Percentiles rank a stretch among this genome's conserved stretches.
These are phyloP conservation scores for Dendroctonus ponderosae DNA, from an alignment of 1,140 invertebrate species.

Conservation along the genomic window DNA sequence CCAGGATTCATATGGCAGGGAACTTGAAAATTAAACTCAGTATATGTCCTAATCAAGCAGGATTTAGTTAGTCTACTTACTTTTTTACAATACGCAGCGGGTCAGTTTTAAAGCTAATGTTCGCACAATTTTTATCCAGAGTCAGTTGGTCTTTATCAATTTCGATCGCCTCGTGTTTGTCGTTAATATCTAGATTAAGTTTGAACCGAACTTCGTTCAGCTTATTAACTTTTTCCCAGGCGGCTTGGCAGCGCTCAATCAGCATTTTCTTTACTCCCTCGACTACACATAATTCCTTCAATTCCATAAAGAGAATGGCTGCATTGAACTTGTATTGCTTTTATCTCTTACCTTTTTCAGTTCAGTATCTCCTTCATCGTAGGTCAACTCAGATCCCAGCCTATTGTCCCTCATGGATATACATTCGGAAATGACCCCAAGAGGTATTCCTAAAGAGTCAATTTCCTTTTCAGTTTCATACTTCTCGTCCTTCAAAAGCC, in stretches of 20 bases:
- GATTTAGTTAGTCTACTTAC: constrained; percentile 48
- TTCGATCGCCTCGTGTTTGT: constrained; percentile 74
- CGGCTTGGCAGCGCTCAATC: constrained; percentile 68
- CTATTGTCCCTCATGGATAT: constrained; percentile 77
- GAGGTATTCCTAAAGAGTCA: constrained; percentile 69
- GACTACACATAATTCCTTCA: constrained; percentile 70
- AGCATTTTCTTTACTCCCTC: constrained; percentile 72
- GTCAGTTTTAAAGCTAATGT: constrained; percentile 80
- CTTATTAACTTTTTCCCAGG: constrained; percentile 81
- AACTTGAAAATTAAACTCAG: constrained; percentile 31
- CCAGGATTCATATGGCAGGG: constrained; percentile 73
- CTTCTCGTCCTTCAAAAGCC: constrained; percentile 70
- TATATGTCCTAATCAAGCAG: too few relatives aligned
- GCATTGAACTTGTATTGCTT: too few relatives aligned
- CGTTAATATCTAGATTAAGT: constrained; percentile 71
- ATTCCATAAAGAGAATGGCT: not conserved
- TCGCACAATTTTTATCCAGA: constrained; percentile 69
- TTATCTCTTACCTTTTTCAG: constrained; percentile 64
- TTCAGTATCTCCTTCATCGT: constrained; percentile 79
- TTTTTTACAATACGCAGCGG: constrained; percentile 69
- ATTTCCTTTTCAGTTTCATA: constrained; percentile 73
- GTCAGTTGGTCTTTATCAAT: constrained; percentile 77
- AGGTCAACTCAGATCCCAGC: constrained; percentile 74
- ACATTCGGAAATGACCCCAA: constrained; percentile 75
- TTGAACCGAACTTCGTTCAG: constrained; percentile 77